Evolutionary conservation across 1,140 invertebrate species (phyloP).

Genomic region (Pissodes strobi): DNA sequence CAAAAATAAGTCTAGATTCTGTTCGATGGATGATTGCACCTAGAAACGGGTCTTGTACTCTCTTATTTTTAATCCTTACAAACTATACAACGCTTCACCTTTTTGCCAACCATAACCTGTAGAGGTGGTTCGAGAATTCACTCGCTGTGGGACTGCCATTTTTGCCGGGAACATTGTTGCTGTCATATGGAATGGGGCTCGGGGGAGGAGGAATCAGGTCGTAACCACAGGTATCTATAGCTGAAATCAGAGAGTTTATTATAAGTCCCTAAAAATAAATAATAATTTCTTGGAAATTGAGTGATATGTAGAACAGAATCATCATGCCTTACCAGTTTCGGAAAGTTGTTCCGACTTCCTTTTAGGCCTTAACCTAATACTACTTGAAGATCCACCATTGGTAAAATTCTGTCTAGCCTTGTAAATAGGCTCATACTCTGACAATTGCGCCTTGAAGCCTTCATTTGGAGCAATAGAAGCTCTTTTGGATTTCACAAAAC

Average conservation of each 20-base stretch:
- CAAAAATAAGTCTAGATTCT: too few species aligned
- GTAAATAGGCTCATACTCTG: constrained; percentile 69
- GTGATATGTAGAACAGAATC: too few species aligned
- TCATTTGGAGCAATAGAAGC: constrained; percentile 75
- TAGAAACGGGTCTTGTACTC: too few species aligned
- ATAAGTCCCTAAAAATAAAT: too few species aligned
- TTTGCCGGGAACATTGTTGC: constrained; percentile 45
- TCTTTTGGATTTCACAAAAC: constrained; percentile 66
- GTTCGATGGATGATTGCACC: too few species aligned
- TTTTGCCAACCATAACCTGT: constrained; percentile 42
- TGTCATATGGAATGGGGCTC: constrained; percentile 45
- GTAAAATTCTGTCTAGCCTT: constrained; percentile 59
- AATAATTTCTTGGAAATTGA: too few species aligned
- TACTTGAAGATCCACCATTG: constrained; percentile 55
- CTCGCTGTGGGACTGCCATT: constrained; percentile 54
- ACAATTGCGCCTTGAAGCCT: constrained; percentile 70
- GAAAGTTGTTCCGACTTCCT: constrained; percentile 50
- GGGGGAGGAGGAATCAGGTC: constrained; percentile 52
- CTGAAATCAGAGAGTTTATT: too few species aligned
- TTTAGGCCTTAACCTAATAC: constrained; percentile 52
- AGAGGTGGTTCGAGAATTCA: constrained; percentile 50
- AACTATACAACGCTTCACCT: too few species aligned
- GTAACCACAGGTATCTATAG: constrained; percentile 20
- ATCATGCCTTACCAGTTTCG: constrained; percentile 41
- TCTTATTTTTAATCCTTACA: too few species aligned